phyloP scores from a whole-genome alignment of 2,888 invertebrate species.

The Trisateles emortualis region DNA sequence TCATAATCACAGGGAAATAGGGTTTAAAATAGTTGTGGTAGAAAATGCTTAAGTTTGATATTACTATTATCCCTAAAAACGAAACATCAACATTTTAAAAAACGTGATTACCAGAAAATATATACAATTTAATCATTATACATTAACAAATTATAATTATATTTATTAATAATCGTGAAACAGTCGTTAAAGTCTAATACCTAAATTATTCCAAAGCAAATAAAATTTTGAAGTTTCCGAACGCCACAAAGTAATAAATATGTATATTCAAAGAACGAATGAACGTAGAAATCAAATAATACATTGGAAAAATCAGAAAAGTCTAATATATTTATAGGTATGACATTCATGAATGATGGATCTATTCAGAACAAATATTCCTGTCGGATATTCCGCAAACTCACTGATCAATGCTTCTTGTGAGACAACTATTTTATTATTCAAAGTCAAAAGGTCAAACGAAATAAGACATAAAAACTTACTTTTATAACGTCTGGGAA shows the following conservation, averaged over 20 bases:
- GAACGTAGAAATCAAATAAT: no score
- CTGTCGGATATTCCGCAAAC: conserved; percentile 6
- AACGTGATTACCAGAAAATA: no score
- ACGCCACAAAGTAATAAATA: not conserved
- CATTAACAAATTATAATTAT: no score
- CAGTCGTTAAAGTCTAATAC: not conserved
- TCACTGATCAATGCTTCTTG: conserved; percentile 18
- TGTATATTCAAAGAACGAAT: not conserved
- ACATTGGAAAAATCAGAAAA: not conserved
- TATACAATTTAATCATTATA: no score
- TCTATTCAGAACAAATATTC: not conserved
- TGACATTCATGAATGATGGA: conserved; percentile 11
- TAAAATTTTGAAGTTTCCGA: not conserved
- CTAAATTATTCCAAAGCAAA: not conserved
- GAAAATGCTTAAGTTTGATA: no score
- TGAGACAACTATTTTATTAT: conserved; percentile 31
- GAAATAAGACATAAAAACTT: conserved; percentile 33
- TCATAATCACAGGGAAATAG: no score
- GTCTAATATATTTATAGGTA: not conserved
- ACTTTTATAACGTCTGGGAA: conserved; percentile 17
- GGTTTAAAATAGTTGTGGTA: no score
- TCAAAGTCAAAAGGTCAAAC: conserved; percentile 35
- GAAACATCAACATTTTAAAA: no score
- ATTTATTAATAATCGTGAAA: no score
- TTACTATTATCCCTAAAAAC: no score